These are phyloP conservation scores for Drosophila lacicola DNA, from an alignment of 2,888 invertebrate species.

Conservation along the genomic window DNA sequence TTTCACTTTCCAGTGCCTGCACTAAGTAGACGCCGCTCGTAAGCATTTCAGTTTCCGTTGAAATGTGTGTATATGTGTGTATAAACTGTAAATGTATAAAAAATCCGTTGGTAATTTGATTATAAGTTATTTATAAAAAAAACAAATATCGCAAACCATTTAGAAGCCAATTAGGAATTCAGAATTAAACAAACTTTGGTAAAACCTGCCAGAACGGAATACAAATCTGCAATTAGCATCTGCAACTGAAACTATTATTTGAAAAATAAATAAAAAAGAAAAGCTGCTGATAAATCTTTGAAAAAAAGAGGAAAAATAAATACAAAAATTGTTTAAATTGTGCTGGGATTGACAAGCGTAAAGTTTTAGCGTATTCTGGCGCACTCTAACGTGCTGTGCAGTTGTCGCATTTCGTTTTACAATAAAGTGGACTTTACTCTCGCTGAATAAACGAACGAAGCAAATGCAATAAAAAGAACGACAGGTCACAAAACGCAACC, in stretches of 20 bases:
- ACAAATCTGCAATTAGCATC: slow-evolving; percentile 5
- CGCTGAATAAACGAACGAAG: slow-evolving; percentile 31
- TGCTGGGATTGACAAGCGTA: neutral
- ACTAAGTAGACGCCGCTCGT: too few species aligned
- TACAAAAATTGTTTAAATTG: neutral
- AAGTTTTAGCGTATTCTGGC: neutral
- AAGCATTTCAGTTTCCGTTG: too few species aligned
- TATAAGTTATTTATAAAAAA: neutral
- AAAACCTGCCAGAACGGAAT: neutral
- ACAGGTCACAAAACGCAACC: slow-evolving; percentile 28
- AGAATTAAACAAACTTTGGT: neutral
- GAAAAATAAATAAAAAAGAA: slow-evolving; percentile 9
- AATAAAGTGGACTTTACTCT: slow-evolving; percentile 56
- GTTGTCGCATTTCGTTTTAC: slow-evolving; percentile 39
- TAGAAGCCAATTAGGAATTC: neutral
- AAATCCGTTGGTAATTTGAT: neutral
- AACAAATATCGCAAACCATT: neutral
- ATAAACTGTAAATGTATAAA: too few species aligned
- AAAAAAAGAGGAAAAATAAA: neutral
- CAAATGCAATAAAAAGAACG: slow-evolving; percentile 50
- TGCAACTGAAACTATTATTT: slow-evolving; percentile 12
- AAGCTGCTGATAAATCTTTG: slow-evolving; percentile 2
- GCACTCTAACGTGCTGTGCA: neutral
- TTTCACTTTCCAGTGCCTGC: too few species aligned
- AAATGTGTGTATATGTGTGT: too few species aligned